phyloP scores from a whole-genome alignment of 1,140 invertebrate species.

The Geopemphigus sp. region DNA sequence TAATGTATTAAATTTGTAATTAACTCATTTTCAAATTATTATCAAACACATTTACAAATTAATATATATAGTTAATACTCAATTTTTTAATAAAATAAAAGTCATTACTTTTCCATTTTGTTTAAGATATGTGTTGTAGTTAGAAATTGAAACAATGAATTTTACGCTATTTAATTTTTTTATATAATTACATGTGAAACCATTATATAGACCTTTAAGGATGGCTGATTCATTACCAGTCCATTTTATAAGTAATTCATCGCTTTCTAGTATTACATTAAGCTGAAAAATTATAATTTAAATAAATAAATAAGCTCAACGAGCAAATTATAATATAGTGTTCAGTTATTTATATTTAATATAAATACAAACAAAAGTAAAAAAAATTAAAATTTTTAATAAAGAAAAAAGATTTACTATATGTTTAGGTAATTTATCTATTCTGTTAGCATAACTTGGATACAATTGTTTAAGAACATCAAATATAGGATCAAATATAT shows the following conservation, averaged over 20 bases:
- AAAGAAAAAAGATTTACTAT: constrained; percentile 9
- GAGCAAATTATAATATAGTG: no score
- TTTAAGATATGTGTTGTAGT: constrained; percentile 24
- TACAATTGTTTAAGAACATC: constrained; percentile 30
- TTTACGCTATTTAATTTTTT: constrained; percentile 7
- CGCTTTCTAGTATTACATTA: constrained; percentile 14
- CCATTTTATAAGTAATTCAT: constrained; percentile 36
- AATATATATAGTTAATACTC: no score
- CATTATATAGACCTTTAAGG: constrained; percentile 31
- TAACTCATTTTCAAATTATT: no score
- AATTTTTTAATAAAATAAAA: background rate
- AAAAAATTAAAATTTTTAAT: background rate
- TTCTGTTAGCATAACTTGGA: constrained; percentile 20
- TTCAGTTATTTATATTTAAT: no score
- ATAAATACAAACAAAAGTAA: background rate
- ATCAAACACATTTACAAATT: no score
- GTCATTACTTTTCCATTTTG: constrained; percentile 12
- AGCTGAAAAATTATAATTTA: constrained; percentile 6
- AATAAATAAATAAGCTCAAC: no score
- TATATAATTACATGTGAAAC: constrained; percentile 29
- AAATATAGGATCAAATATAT: constrained; percentile 18
- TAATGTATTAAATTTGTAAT: no score
- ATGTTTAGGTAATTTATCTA: constrained; percentile 38
- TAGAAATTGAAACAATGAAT: background rate
- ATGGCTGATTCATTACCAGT: constrained; percentile 6